Base-by-base conservation (phyloP, 2,797 vertebrate genomes). In the Cottoperca gobio region DNA sequence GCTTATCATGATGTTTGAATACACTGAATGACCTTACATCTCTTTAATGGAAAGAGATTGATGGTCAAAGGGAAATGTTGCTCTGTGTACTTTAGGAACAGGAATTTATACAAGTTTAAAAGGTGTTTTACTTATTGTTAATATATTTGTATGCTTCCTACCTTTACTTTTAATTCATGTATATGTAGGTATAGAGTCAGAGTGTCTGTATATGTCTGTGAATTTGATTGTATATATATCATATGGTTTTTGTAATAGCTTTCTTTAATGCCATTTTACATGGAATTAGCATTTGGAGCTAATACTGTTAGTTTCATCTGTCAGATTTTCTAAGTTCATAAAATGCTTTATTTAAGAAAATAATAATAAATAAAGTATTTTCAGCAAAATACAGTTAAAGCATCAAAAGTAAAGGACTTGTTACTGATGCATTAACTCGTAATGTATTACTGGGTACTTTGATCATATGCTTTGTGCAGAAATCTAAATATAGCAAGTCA, bases 1-100 rank as follows among this genome's bases (percentile, higher is more conserved):
- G 60, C 35, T 48, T 46, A 70, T 54, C 37, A 50, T 58, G 33
- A 42, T 70, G 26, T 75, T 23, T 73, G 63, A 76, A 43, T 28
- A 54, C 52, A 24, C 28, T 28, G 17, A 37, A 31, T 46, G 0
- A 75, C 31, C 11, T 6, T 24, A 28, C 21, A 40, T 83, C 4
- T 57, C 5, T 55, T 53, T 6, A 42, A 54, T 11, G 70, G 19
- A 73, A 37, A 69, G 11, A 43, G 50, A 55, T 5, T 7, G 6
- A 35, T 33, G 19, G 50, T 57, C 61, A 43, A 75, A 78, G 73
- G 28, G 50, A 50, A 16, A 11, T 40, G 62, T 23, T 37, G 6
- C 19, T 16, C 5, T 59, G 19, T n/a, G 19, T 24, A 40, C n/a
- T n/a, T n/a, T 10, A 12, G 43, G 8, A 53, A 42, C 10, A 12